Conservation (phyloP, 2,888 invertebrate genomes). For the Spilosoma lubricipeda region DNA sequence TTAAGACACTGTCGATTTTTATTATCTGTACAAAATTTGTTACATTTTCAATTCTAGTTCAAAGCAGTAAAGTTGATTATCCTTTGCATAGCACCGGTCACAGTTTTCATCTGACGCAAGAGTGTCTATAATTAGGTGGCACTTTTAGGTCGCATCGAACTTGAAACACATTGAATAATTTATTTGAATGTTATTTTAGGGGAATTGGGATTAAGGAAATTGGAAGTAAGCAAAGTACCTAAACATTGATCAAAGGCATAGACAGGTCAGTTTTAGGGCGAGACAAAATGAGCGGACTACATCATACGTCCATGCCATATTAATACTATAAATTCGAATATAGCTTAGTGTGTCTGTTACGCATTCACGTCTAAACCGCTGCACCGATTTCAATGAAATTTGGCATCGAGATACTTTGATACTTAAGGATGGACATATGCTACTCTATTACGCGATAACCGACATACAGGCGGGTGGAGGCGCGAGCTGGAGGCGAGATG, state of each 20-base stretch:
- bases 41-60: neutral
- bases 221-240: neutral
- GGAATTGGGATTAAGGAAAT: neutral
- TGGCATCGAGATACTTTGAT: too few species aligned
- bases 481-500: too few species aligned
- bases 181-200: conserved; percentile 19
- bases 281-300: neutral
- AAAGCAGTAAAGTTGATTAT: neutral
- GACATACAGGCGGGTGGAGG: too few species aligned
- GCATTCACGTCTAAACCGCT: too few species aligned
- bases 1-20: conserved; percentile 12
- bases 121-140: conserved; percentile 35
- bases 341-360: too few species aligned
- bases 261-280: neutral
- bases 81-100: neutral
- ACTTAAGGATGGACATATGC: too few species aligned
- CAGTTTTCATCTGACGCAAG: conserved; percentile 41
- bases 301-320: neutral
- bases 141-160: conserved; percentile 40
- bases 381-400: too few species aligned
- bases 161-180: conserved; percentile 49
- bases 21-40: neutral
- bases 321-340: too few species aligned
- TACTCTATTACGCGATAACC: too few species aligned
- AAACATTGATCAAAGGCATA: neutral